Conservation (phyloP, 1,140 invertebrate genomes). For the Piezodorus guildinii region DNA sequence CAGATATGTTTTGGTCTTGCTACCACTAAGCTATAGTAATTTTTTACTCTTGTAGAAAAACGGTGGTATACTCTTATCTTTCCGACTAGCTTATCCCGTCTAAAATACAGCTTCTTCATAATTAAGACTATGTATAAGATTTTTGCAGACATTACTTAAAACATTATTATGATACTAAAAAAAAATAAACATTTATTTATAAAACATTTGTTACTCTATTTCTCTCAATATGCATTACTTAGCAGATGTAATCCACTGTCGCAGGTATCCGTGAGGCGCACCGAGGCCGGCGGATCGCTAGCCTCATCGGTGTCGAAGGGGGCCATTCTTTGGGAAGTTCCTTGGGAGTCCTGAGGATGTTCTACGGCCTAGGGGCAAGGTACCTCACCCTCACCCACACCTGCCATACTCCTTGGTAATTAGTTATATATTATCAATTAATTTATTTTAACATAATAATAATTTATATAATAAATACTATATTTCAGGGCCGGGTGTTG, state of each 20-base stretch:
- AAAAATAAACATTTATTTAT: too few species aligned
- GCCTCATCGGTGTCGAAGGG: constrained; percentile 74
- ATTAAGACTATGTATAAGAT: too few species aligned
- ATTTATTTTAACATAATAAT: not conserved
- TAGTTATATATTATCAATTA: constrained; percentile 15
- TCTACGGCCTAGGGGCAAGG: constrained; percentile 55
- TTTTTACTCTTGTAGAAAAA: too few species aligned
- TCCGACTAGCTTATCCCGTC: too few species aligned
- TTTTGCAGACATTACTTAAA: too few species aligned
- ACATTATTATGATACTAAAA: too few species aligned
- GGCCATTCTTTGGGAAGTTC: constrained; percentile 58
- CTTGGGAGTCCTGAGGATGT: constrained; percentile 52
- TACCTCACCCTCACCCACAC: constrained; percentile 71
- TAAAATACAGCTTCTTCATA: too few species aligned
- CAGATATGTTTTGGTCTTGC: too few species aligned
- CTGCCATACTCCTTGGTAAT: constrained; percentile 65
- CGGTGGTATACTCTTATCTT: too few species aligned
- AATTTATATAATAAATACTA: not conserved
- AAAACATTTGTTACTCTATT: too few species aligned
- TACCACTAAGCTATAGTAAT: too few species aligned
- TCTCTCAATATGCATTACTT: too few species aligned
- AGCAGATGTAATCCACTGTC: constrained; percentile 23
- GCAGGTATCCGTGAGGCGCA: constrained; percentile 59
- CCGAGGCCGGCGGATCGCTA: constrained; percentile 61
- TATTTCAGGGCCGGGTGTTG: constrained; percentile 56